Base-by-base conservation (phyloP, 1,140 invertebrate genomes). In the Drosophila trapezifrons region DNA sequence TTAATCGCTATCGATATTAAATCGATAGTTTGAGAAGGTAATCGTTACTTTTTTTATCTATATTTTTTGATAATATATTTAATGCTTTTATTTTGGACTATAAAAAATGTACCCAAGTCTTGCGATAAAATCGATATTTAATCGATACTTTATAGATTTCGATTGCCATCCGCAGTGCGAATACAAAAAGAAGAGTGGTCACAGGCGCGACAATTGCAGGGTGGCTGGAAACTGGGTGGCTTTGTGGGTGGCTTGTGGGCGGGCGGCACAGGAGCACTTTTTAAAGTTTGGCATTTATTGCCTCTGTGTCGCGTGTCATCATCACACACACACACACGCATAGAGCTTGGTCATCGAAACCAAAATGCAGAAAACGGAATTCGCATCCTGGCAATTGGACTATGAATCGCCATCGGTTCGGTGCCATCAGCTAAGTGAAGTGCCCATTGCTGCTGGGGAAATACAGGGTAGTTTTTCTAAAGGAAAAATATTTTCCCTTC, bases 281-380 rank as follows among this genome's bases (percentile, higher is more conserved):
- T 85, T 80, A 75, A 75, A 77, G 66, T 77, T 86, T 85, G 63
- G 76, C 81, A 84, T 70, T 80, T 85, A 85, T 80, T 77, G 81
- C 79, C 75, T 74, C 55, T 42, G 51, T 71, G 72, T 58, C 76
- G 62, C 74, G 67, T 75, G 55, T 70, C 78, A 76, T 80, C 76
- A 60, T 37, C 37, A 42, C 9, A 20, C 55, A 60, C 70, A 20
- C 18, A 37, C 2, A 51, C 18, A 27, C 25, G 60, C 51, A 47
- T 13, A 46, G 15, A 42, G 43, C 29, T 22, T 15, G 29, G 29
- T 32, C 57, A 65, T 52, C 37, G 52, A 51, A 65, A 76, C 55
- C 49, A 32, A 76, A 76, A 49, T 59, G 46, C 52, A 73, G 46
- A 49, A 47, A 74, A 57, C 52, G 52, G 38, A 25, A 59, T 51